A percentile compares a stretch with the other conserved stretches of the same genome.
Conservation (phyloP, 2,797 vertebrate species). For the Sebastes minor region DNA sequence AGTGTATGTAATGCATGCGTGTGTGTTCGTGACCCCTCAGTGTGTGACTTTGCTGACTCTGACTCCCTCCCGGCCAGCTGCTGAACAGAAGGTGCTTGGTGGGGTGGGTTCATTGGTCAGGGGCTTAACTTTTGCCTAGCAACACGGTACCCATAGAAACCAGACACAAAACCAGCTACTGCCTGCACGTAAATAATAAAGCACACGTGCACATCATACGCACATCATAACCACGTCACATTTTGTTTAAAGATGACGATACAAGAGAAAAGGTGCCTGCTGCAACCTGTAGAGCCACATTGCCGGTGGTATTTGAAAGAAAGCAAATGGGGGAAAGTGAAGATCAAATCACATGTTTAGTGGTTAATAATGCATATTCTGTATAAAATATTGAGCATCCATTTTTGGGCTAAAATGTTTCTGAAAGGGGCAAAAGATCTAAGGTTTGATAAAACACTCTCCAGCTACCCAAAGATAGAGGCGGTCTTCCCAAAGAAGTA, state of each 20-base stretch:
- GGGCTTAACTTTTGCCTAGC: conserved; percentile 85
- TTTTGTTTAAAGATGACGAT: conserved; percentile 11
- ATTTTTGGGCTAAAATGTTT: not conserved
- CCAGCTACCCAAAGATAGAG: not conserved
- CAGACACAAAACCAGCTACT: conserved; percentile 79
- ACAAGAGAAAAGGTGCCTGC: not conserved
- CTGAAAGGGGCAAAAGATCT: not conserved
- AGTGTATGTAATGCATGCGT: not conserved
- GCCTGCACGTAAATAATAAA: conserved; percentile 67
- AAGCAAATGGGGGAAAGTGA: not conserved
- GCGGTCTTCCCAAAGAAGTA: not conserved
- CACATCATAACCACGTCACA: not conserved
- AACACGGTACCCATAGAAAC: conserved; percentile 82
- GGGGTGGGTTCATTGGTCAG: conserved; percentile 81
- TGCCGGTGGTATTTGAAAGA: not conserved
- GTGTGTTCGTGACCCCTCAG: conserved; percentile 12
- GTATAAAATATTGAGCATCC: not conserved
- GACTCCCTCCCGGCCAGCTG: conserved; percentile 71
- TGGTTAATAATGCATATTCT: not conserved
- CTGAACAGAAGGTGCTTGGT: conserved; percentile 79
- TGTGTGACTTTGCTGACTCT: conserved; percentile 71
- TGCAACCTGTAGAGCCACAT: conserved; percentile 2
- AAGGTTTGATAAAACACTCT: not conserved
- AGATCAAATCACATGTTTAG: not conserved
- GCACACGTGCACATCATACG: conserved; percentile 38